These are phyloP conservation scores for Philopedon plagiatum DNA, from an alignment of 2,888 invertebrate genomes.

Conservation along the genomic window DNA sequence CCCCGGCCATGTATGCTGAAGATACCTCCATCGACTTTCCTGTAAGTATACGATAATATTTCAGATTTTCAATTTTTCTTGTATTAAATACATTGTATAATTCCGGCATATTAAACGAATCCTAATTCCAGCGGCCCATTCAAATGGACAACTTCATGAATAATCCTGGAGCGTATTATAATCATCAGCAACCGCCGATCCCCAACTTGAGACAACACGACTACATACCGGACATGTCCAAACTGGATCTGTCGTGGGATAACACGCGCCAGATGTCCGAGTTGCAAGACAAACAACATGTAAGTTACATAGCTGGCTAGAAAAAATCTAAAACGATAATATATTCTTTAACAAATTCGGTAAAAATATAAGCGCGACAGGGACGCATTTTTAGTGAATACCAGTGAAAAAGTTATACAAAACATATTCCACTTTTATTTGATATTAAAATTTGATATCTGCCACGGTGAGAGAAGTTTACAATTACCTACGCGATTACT, in stretches of 20 bases:
- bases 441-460: no score
- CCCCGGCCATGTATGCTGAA: slow-evolving; percentile 64
- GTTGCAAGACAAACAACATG: slow-evolving; percentile 67
- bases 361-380: no score
- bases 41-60: slow-evolving; percentile 59
- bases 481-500: no score
- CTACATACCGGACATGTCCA: slow-evolving; percentile 62
- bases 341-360: no score
- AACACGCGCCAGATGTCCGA: slow-evolving; percentile 61
- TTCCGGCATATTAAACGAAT: not conserved
- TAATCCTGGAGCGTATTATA: slow-evolving; percentile 58
- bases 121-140: slow-evolving; percentile 54
- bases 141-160: slow-evolving; percentile 62
- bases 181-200: slow-evolving; percentile 55
- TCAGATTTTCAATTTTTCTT: not conserved
- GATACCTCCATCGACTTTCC: slow-evolving; percentile 70
- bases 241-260: slow-evolving; percentile 64
- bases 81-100: not conserved
- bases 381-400: no score
- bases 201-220: slow-evolving; percentile 60
- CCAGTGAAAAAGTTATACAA: no score
- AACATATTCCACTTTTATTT: no score
- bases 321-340: no score
- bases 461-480: no score
- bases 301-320: slow-evolving; percentile 54